Conservation (phyloP, 2,113 vertebrate species). For the Bolborhynchus lineola region DNA sequence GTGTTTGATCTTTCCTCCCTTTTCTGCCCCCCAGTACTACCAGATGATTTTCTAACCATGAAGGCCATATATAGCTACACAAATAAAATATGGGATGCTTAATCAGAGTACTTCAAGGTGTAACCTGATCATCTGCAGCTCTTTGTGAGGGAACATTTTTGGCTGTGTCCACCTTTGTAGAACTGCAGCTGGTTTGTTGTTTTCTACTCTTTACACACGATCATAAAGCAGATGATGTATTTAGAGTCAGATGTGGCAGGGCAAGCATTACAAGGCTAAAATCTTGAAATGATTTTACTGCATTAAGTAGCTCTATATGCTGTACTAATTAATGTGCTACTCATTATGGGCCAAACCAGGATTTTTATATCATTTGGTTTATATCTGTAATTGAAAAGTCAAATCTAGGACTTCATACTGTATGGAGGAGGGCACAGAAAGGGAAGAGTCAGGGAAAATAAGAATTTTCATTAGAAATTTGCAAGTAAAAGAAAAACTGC, state of each 20-base stretch:
- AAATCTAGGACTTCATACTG: background rate
- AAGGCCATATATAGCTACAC: background rate
- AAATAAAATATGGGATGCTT: background rate
- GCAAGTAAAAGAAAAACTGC: background rate
- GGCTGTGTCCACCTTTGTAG: background rate
- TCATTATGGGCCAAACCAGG: background rate
- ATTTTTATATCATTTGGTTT: background rate
- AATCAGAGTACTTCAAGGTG: background rate
- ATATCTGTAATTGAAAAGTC: background rate
- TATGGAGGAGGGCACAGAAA: background rate
- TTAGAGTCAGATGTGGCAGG: background rate
- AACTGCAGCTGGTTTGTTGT: background rate
- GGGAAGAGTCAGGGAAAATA: background rate
- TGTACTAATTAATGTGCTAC: background rate
- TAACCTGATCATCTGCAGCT: background rate
- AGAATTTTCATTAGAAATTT: slow-evolving; percentile 3
- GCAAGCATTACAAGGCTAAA: background rate
- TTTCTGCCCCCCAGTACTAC: background rate
- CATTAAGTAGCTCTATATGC: background rate
- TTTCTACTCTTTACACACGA: background rate
- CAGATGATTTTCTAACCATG: background rate
- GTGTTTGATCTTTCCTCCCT: background rate
- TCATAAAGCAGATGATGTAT: background rate
- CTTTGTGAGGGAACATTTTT: background rate
- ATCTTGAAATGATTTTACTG: background rate